Evolutionary conservation across 2,888 invertebrate genomes (phyloP).

Genomic region (Melinopterus prodromus): DNA sequence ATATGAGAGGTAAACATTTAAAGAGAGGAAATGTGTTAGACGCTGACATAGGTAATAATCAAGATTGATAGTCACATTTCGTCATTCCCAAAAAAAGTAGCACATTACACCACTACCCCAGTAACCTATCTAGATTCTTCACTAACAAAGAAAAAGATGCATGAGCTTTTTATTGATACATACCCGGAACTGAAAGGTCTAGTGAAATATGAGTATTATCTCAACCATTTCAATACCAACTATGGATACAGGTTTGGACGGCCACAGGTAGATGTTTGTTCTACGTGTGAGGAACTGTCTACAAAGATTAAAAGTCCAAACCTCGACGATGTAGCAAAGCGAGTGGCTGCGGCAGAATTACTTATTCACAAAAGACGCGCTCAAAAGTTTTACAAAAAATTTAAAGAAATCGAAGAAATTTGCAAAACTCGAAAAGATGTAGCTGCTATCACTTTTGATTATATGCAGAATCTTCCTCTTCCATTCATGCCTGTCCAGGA

Average conservation of each 20-base stretch:
- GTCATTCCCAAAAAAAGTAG: conserved; percentile 17
- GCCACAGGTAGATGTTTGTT: conserved; percentile 43
- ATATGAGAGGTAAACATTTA: conserved; percentile 16
- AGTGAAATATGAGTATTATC: conserved; percentile 45
- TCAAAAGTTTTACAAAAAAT: conserved; percentile 43
- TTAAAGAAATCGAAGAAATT: conserved; percentile 35
- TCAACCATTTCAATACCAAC: conserved; percentile 44
- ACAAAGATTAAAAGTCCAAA: conserved; percentile 37
- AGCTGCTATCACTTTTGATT: conserved; percentile 41
- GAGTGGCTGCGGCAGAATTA: conserved; percentile 40
- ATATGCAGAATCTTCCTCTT: conserved; percentile 46
- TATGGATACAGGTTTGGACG: conserved; percentile 43
- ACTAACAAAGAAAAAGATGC: conserved; percentile 45
- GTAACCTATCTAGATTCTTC: conserved; percentile 42
- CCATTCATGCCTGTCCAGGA: conserved; percentile 41
- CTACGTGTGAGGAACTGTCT: conserved; percentile 36
- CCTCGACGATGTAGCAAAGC: conserved; percentile 40
- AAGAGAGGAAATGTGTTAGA: neutral
- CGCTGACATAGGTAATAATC: conserved; percentile 11
- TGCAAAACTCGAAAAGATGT: conserved; percentile 36
- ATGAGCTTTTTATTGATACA: conserved; percentile 43
- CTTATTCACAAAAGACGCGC: conserved; percentile 39
- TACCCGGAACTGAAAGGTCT: conserved; percentile 41
- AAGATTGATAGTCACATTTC: conserved; percentile 23
- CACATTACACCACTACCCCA: conserved; percentile 13